Base-by-base conservation (phyloP, 2,797 vertebrate genomes). In the Erpetoichthys calabaricus region DNA sequence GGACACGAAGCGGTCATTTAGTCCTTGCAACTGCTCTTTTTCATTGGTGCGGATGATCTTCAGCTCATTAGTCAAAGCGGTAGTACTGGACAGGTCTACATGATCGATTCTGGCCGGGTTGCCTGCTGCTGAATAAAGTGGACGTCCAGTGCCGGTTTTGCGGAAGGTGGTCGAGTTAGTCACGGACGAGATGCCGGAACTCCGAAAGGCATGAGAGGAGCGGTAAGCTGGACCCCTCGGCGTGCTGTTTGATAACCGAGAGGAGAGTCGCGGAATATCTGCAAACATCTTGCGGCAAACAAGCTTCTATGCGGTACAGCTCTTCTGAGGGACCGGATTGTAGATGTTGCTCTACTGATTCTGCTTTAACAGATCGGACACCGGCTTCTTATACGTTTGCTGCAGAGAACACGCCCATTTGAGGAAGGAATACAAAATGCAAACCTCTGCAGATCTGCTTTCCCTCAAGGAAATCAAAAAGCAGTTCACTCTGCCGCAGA, bases 31-130 rank as follows among this genome's bases (percentile, higher is more conserved):
- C 69, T 87, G 85, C 73, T 86, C 85, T 68, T 86, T 86, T 75
- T 86, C 83, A 69, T 86, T 86, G 67, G 84, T 85, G 74, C 85
- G 82, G 66, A 86, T 73, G 73, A 87, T 87, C 65, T 86, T 86
- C 55, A 87, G 70, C 74, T 87, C 85, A 73, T 86, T 87, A 74
- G 83, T 82, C 66, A 86, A 72, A 56, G 83, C 85, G 46, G 84
- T 86, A 69, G 80, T 79, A 72, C 83, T 80, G 60, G 77, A 80
- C 67, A 86, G 72, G 68, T 87, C 84, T 67, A 85, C 64, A n/a
- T 49, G 47, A 5, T 49, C 47, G 47, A n/a, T 5, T 62, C 73
- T 67, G 45, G 83, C 82, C 62, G 58, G 65, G 25, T 25, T 25
- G 66, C 75, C 61, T 65, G 81, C 72, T 63, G 82, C 75, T 71